These are phyloP conservation scores for Maccullochella peelii DNA, from an alignment of 2,113 vertebrate genomes.

Conservation along the genomic window DNA sequence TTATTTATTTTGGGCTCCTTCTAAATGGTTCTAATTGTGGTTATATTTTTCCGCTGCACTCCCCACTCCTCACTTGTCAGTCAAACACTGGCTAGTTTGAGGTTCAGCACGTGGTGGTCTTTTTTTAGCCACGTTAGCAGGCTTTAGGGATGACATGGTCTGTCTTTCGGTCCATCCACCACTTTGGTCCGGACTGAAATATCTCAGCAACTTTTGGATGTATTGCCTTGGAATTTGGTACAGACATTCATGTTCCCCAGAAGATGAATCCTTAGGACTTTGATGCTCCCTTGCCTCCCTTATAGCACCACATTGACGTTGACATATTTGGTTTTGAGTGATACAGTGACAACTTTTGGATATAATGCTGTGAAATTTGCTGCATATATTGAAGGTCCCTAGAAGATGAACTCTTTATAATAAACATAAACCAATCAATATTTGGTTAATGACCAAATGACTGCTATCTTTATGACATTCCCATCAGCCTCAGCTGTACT, in stretches of 20 bases:
- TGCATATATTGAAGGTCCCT: neutral
- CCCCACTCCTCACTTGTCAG: neutral
- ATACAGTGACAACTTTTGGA: neutral
- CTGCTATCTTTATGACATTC: neutral
- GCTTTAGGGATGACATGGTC: neutral
- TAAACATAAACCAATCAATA: neutral
- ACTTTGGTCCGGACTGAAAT: neutral
- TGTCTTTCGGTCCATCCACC: too few species aligned
- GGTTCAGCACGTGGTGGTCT: neutral
- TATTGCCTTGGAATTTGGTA: neutral
- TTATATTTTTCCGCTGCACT: neutral
- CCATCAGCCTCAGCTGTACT: too few species aligned
- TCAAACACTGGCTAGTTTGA: neutral
- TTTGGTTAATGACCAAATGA: neutral
- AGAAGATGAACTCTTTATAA: neutral
- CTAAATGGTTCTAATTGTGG: neutral
- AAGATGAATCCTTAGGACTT: neutral
- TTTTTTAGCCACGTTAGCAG: neutral
- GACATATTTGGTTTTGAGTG: too few species aligned
- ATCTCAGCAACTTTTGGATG: neutral
- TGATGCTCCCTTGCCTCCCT: neutral
- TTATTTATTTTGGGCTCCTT: neutral
- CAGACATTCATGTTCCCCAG: neutral
- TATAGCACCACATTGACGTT: neutral
- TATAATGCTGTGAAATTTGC: neutral